phyloP scores from a whole-genome alignment of 2,888 invertebrate genomes.

The Electrophaes corylata region DNA sequence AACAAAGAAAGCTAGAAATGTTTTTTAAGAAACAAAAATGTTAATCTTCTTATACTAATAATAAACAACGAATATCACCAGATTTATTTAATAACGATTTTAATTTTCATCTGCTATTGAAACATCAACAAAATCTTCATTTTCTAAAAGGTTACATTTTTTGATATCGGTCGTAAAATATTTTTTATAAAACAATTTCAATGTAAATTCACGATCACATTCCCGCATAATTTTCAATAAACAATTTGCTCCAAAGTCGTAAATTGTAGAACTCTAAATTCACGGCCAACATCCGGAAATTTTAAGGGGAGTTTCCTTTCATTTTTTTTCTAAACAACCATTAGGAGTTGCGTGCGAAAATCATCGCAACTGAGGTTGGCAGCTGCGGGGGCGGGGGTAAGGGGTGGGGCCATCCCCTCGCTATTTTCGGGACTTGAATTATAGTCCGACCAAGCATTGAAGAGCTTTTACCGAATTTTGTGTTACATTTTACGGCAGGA shows the following conservation, averaged over 20 bases:
- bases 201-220: slow-evolving; percentile 8
- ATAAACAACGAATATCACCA: too few species aligned
- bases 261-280: slow-evolving; percentile 38
- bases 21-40: too few species aligned
- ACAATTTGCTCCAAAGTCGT: slow-evolving; percentile 23
- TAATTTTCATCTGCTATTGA: too few species aligned
- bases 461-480: slow-evolving; percentile 81
- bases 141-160: not conserved
- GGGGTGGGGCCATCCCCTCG: slow-evolving; percentile 62
- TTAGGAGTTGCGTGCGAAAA: slow-evolving; percentile 69
- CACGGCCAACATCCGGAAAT: slow-evolving; percentile 44
- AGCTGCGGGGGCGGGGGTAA: slow-evolving; percentile 46
- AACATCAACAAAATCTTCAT: not conserved
- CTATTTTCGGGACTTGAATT: slow-evolving; percentile 81
- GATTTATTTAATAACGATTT: too few species aligned
- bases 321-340: slow-evolving; percentile 69
- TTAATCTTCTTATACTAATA: too few species aligned
- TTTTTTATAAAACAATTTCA: not conserved
- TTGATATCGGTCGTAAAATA: not conserved
- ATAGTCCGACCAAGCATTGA: slow-evolving; percentile 80
- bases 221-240: slow-evolving; percentile 31
- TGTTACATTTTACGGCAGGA: slow-evolving; percentile 77
- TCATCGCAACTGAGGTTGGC: slow-evolving; percentile 68
- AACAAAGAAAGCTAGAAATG: too few species aligned
- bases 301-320: slow-evolving; percentile 52